These are phyloP conservation scores for Urocitellus parryii DNA, from an alignment of 2,113 vertebrate species.

Conservation along the genomic window DNA sequence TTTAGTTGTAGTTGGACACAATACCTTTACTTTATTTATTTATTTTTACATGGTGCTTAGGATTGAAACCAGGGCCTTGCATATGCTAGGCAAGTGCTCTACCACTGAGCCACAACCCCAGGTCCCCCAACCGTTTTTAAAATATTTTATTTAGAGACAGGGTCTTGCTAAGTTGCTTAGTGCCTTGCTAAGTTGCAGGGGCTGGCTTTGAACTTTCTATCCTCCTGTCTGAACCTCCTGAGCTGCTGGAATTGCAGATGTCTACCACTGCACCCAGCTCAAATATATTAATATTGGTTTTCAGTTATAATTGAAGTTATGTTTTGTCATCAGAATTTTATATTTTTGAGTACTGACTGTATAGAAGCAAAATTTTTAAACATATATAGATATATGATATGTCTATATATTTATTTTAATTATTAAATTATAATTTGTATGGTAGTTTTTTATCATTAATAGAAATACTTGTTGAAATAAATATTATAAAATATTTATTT, in stretches of 20 bases:
- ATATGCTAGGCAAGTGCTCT: too few relatives aligned
- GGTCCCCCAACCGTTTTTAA: too few relatives aligned
- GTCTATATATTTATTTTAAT: neutral
- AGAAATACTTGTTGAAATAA: neutral
- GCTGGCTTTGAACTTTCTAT: too few relatives aligned
- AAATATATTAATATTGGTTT: neutral
- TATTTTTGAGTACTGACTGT: neutral
- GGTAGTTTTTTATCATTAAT: neutral
- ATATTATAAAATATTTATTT: neutral
- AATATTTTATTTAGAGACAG: too few relatives aligned
- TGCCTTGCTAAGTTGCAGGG: too few relatives aligned
- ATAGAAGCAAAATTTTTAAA: neutral
- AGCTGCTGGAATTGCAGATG: too few relatives aligned
- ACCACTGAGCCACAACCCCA: too few relatives aligned
- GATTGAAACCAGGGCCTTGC: too few relatives aligned
- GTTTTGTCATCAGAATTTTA: neutral
- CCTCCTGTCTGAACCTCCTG: too few relatives aligned
- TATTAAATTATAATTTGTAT: neutral
- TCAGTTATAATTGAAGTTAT: slow-evolving; percentile 6
- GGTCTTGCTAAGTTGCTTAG: too few relatives aligned
- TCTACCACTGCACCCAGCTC: neutral
- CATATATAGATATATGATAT: neutral
- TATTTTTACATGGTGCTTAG: too few relatives aligned
- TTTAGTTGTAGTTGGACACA: too few relatives aligned
- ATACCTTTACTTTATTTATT: neutral